Percentiles rank a stretch among this genome's conserved stretches.
Evolutionary conservation across 2,888 invertebrate genomes (phyloP).

Genomic region (Drosophila acutilabella): DNA sequence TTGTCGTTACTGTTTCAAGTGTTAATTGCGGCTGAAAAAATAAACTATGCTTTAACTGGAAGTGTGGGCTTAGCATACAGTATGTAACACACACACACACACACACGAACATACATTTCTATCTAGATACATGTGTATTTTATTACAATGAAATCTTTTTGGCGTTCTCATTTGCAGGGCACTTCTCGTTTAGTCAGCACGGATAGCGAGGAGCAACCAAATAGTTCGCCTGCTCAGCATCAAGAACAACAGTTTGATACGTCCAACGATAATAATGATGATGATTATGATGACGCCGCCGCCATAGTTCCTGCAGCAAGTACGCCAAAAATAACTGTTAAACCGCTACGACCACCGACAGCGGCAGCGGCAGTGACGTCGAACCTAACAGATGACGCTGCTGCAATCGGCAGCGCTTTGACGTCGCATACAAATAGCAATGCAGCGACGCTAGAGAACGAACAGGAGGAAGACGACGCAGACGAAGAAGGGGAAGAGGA

Average conservation of each 20-base stretch:
- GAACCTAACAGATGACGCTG: conserved; percentile 6
- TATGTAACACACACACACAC: background rate
- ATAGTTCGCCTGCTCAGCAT: conserved; percentile 73
- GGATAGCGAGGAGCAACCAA: conserved; percentile 87
- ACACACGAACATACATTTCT: no score
- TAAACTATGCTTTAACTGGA: conserved; percentile 18
- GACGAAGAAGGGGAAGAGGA: conserved; percentile 66
- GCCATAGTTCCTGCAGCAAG: conserved; percentile 68
- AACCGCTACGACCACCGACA: conserved; percentile 73
- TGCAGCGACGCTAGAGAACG: conserved; percentile 23
- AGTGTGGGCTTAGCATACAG: background rate
- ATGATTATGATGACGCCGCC: conserved; percentile 2
- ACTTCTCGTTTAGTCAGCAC: conserved; percentile 89
- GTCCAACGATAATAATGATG: conserved; percentile 18
- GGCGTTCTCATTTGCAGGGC: conserved; percentile 82
- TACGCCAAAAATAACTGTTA: conserved; percentile 81
- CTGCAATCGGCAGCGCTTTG: conserved; percentile 9
- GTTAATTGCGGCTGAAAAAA: conserved; percentile 43
- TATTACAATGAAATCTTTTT: conserved; percentile 23
- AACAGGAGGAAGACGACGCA: conserved; percentile 48
- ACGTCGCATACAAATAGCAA: background rate
- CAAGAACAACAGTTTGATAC: conserved; percentile 36
- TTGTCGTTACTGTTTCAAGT: conserved; percentile 25
- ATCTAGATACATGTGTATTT: background rate
- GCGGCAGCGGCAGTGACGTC: conserved; percentile 20